Base-by-base conservation (phyloP, 2,797 vertebrate species). In the Danio aesculapii region DNA sequence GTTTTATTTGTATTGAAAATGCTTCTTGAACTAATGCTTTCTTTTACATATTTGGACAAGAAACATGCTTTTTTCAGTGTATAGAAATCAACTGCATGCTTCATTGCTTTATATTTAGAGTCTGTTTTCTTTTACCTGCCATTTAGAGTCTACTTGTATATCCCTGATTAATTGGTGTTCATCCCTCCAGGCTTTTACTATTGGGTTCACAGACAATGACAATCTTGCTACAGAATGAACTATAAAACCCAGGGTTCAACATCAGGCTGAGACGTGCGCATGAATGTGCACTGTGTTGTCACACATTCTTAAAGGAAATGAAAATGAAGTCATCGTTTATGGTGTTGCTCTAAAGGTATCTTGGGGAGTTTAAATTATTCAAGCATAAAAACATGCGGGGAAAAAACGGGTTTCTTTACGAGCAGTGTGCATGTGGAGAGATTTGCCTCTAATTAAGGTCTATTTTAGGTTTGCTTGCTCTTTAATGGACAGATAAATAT, bases 181-280 rank as follows among this genome's bases (percentile, higher is more conserved):
- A 80, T 67, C 79, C 85, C 86, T 73, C 64, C 57, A 79, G 75
- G 72, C 84, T 87, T 89, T 84, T 86, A 84, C 92, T 88, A 90
- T 82, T 73, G 75, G 43, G 75, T 75, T 72, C 80, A 80, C 81
- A 75, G 76, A 89, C 86, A 70, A 88, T 68, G 84, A 81, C 44
- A 57, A 49, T n/a, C 79, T 85, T 86, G 87, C 77, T 70, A 90
- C 88, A 85, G 83, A 46, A 8, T 83, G 87, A 90, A 91, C 91
- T 84, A 70, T 75, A 87, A 89, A 84, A 83, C 83, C 63, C 16
- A 58, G 61, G 16, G 41, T 64, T 74, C 53, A 49, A 61, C 41
- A 5, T 81, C 59, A 78, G 52, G 52, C 55, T 74, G 43, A 74
- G 41, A 21, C 66, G 64, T 50, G 68, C 49, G 75, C 5, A 7